phyloP scores from a whole-genome alignment of 2,888 invertebrate species.

The Hypsopygia costalis region DNA sequence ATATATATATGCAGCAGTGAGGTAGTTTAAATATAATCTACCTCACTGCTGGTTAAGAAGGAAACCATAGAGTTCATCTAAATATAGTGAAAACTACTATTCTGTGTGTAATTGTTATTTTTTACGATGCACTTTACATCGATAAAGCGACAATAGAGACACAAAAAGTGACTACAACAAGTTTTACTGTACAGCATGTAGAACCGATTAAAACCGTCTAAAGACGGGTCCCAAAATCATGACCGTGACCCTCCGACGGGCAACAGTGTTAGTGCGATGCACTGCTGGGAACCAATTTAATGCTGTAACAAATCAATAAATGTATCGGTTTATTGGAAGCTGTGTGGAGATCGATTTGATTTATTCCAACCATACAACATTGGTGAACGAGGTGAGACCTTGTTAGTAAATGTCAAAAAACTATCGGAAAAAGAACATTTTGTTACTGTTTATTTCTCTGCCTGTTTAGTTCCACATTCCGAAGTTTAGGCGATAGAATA shows the following conservation, averaged over 20 bases:
- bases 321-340: conserved; percentile 79
- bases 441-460: not conserved
- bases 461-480: not conserved
- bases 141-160: conserved; percentile 34
- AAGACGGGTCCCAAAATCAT: conserved; percentile 41
- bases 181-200: conserved; percentile 36
- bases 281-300: conserved; percentile 78
- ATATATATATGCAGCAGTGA: no score
- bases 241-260: conserved; percentile 47
- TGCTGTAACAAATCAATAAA: conserved; percentile 80
- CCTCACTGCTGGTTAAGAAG: not conserved
- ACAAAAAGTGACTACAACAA: conserved; percentile 38
- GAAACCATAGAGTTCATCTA: not conserved
- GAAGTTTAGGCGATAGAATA: no score
- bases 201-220: conserved; percentile 31
- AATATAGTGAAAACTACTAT: not conserved
- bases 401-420: conserved; percentile 77
- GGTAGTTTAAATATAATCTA: no score
- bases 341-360: conserved; percentile 76
- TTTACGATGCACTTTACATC: conserved; percentile 36
- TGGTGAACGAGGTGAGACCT: conserved; percentile 60
- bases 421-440: conserved; percentile 21
- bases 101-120: conserved; percentile 7
- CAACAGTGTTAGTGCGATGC: conserved; percentile 54
- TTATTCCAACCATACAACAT: conserved; percentile 67